Conservation (phyloP, 2,113 vertebrate genomes). For the Pseudonaja textilis region DNA sequence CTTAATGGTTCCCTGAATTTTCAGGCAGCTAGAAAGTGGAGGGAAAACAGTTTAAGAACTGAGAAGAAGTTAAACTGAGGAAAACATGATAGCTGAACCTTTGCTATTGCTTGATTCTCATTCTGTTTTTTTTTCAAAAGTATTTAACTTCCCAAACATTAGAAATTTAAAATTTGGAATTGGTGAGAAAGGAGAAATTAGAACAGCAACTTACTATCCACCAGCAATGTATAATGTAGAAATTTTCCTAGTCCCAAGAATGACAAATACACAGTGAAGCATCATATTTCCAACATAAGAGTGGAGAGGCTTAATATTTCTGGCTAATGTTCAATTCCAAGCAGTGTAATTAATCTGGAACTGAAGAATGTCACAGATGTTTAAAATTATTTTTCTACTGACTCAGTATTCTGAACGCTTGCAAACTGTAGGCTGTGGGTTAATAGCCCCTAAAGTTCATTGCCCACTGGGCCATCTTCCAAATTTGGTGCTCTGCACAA, state of each 20-base stretch:
- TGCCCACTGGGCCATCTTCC: slow-evolving; percentile 59
- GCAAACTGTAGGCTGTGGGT: slow-evolving; percentile 72
- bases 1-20: neutral
- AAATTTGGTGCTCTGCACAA: slow-evolving; percentile 59
- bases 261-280: slow-evolving; percentile 67
- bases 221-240: slow-evolving; percentile 42
- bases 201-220: slow-evolving; percentile 18
- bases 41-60: neutral
- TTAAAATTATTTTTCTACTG: slow-evolving; percentile 76
- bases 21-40: neutral
- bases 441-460: slow-evolving; percentile 66
- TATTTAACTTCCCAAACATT: neutral
- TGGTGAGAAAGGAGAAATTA: slow-evolving; percentile 50
- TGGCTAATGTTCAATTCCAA: slow-evolving; percentile 66
- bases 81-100: neutral
- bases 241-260: slow-evolving; percentile 45
- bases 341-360: slow-evolving; percentile 75
- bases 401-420: slow-evolving; percentile 73
- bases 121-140: neutral
- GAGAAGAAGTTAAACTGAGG: neutral
- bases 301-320: slow-evolving; percentile 69
- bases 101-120: neutral
- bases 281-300: slow-evolving; percentile 59
- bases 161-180: slow-evolving; percentile 56
- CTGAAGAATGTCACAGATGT: slow-evolving; percentile 78